These are phyloP conservation scores for Boleophthalmus pectinirostris DNA, from an alignment of 2,113 vertebrate species.

Conservation along the genomic window DNA sequence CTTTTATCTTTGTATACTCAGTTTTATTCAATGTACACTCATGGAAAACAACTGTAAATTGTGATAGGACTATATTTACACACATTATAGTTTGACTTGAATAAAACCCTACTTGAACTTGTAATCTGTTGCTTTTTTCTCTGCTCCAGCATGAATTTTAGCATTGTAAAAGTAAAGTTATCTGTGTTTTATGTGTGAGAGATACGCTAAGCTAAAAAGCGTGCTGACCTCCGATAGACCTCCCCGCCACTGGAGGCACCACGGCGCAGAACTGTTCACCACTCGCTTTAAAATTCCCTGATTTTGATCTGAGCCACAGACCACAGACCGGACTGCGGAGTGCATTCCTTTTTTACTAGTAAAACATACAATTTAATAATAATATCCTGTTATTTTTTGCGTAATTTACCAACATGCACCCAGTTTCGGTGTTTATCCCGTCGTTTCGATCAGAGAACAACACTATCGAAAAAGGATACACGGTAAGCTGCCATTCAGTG, in stretches of 20 bases:
- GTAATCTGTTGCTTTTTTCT: conserved; percentile 18
- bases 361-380: not conserved
- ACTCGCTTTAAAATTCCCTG: conserved; percentile 15
- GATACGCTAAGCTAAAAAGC: not conserved
- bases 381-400: not conserved
- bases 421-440: conserved; percentile 86
- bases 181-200: not conserved
- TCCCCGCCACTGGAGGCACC: conserved; percentile 50
- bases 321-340: conserved; percentile 28
- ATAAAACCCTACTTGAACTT: conserved; percentile 67
- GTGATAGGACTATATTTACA: conserved; percentile 50
- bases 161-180: not conserved
- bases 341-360: not conserved
- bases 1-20: not conserved
- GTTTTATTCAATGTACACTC: not conserved
- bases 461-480: conserved; percentile 89
- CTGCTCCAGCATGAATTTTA: not conserved
- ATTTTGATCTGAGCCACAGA: conserved; percentile 45
- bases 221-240: too few species aligned
- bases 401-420: conserved; percentile 63
- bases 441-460: conserved; percentile 93
- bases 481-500: conserved; percentile 77
- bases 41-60: not conserved
- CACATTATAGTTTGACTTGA: conserved; percentile 56
- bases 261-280: not conserved